phyloP scores from a whole-genome alignment of 2,113 vertebrate species.

The Salvelinus sp. region DNA sequence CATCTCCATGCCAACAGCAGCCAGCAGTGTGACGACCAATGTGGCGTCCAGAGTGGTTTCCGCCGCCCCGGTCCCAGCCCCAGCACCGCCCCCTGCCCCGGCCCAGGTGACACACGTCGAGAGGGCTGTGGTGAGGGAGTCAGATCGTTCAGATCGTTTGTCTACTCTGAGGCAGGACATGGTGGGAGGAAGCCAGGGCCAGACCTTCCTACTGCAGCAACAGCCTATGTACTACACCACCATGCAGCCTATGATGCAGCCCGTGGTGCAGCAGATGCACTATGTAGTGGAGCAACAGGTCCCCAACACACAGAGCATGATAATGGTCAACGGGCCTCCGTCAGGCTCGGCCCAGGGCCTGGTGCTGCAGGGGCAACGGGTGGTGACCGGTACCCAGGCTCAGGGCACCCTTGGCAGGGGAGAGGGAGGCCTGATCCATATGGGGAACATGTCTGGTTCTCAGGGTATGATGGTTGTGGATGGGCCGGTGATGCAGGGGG shows the following conservation, averaged over 20 bases:
- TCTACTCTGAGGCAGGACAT: slow-evolving; percentile 9
- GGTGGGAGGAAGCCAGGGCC: slow-evolving; percentile 27
- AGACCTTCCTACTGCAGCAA: slow-evolving; percentile 58
- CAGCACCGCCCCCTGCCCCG: neutral
- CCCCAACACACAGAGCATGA: slow-evolving; percentile 48
- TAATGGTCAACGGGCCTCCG: slow-evolving; percentile 39
- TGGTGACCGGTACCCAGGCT: neutral
- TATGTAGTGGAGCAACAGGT: slow-evolving; percentile 61
- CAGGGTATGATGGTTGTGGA: slow-evolving; percentile 60
- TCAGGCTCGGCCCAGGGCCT: slow-evolving; percentile 29
- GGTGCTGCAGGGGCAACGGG: slow-evolving; percentile 41
- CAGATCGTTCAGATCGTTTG: slow-evolving; percentile 20
- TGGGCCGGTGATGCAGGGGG: slow-evolving; percentile 1
- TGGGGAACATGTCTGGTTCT: slow-evolving; percentile 53
- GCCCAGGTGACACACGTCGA: slow-evolving; percentile 5
- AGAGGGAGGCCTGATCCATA: slow-evolving; percentile 35
- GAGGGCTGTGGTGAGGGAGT: slow-evolving; percentile 36
- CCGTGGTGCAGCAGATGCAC: slow-evolving; percentile 47
- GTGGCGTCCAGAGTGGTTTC: slow-evolving; percentile 1
- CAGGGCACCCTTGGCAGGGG: slow-evolving; percentile 14
- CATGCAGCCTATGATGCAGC: slow-evolving; percentile 28
- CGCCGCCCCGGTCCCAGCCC: neutral
- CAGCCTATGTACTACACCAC: slow-evolving; percentile 22
- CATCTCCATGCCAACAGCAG: slow-evolving; percentile 9
- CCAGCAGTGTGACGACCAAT: slow-evolving; percentile 20